These are phyloP conservation scores for Chloropsis cyanopogon DNA, from an alignment of 2,113 vertebrate species.

Conservation along the genomic window DNA sequence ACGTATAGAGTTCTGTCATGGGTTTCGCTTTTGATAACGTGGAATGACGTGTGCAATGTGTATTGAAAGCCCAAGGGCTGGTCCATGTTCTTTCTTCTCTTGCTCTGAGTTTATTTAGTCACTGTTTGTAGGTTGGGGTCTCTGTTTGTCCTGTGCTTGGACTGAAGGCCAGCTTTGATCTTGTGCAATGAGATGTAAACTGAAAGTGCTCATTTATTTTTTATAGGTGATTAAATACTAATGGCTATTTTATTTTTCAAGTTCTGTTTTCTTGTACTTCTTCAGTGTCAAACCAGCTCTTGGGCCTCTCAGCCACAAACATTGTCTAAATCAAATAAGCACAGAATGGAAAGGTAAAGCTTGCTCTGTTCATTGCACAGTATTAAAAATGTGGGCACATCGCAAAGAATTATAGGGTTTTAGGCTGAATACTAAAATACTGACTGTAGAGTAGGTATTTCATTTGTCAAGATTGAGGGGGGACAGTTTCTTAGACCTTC, in stretches of 20 bases:
- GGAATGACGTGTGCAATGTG: fast-evolving
- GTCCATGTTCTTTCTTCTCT: neutral
- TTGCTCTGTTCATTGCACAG: neutral
- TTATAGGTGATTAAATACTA: slow-evolving; percentile 24
- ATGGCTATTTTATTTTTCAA: neutral
- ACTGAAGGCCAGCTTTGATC: neutral
- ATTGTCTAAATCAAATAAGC: neutral
- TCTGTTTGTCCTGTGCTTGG: neutral
- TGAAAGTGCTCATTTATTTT: neutral
- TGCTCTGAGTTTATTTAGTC: neutral
- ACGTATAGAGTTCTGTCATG: neutral
- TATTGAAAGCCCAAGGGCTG: neutral
- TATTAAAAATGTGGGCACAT: neutral
- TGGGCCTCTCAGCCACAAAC: neutral
- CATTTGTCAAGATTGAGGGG: neutral
- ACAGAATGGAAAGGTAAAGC: neutral
- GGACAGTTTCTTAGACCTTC: neutral
- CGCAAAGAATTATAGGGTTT: neutral
- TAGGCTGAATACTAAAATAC: neutral
- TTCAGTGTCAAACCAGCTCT: neutral
- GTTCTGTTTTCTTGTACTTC: neutral
- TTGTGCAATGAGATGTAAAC: slow-evolving; percentile 16
- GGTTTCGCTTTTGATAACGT: neutral
- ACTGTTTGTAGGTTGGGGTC: neutral
- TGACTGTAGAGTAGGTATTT: neutral